phyloP scores from a whole-genome alignment of 2,797 vertebrate species.

The Micropoecilia bifurca region DNA sequence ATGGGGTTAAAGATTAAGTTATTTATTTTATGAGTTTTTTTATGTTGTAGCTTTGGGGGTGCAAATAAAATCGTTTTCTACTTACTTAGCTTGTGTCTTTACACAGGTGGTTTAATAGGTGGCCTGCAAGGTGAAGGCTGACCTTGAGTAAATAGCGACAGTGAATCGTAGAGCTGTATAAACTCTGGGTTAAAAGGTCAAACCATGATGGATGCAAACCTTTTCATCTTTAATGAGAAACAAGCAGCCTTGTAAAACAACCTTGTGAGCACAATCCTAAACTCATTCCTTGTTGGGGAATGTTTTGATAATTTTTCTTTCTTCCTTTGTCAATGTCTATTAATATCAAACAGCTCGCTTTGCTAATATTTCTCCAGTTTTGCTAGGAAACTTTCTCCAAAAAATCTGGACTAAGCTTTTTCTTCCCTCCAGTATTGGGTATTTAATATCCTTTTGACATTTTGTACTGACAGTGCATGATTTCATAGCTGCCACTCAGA shows the following conservation, averaged over 20 bases:
- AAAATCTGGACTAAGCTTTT: not conserved
- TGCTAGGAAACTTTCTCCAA: not conserved
- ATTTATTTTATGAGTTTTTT: not conserved
- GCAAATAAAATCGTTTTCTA: not conserved
- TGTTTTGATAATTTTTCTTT: too few relatives aligned
- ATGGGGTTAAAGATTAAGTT: not conserved
- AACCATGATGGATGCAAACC: not conserved
- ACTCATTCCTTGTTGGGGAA: not conserved
- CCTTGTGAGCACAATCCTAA: not conserved
- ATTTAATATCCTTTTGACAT: not conserved
- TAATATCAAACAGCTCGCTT: not conserved
- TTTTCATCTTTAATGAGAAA: not conserved
- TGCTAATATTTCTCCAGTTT: not conserved
- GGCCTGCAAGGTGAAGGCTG: not conserved
- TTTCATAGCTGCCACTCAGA: not conserved
- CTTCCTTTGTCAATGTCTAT: not conserved
- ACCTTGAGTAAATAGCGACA: not conserved
- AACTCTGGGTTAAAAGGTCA: not conserved
- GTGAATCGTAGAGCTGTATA: not conserved
- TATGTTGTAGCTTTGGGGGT: not conserved
- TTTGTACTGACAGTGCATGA: not conserved
- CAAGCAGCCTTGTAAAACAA: not conserved
- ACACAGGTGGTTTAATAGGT: too few relatives aligned
- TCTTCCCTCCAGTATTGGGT: not conserved
- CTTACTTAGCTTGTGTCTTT: not conserved